phyloP scores from a whole-genome alignment of 2,113 vertebrate genomes.

The Actinemys pallida region DNA sequence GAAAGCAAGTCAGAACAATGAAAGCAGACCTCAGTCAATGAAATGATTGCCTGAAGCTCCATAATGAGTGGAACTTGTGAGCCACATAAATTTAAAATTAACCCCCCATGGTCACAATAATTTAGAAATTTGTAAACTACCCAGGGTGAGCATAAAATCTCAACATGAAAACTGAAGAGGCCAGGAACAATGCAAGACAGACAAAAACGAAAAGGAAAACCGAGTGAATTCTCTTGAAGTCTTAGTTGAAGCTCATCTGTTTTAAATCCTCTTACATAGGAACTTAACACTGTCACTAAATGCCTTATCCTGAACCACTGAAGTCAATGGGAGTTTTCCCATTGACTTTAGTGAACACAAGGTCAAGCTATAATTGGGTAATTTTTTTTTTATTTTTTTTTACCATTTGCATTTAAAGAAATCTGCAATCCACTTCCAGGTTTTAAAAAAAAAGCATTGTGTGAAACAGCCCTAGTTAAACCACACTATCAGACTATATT shows the following conservation, averaged over 20 bases:
- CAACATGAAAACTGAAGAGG: background rate
- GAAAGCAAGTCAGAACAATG: background rate
- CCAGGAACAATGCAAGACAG: constrained; percentile 3
- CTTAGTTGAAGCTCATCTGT: background rate
- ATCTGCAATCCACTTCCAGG: background rate
- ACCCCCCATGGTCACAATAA: background rate
- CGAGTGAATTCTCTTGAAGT: background rate
- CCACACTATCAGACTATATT: background rate
- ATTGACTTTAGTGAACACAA: background rate
- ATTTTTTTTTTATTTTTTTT: background rate
- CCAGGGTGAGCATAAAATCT: background rate
- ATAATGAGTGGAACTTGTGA: background rate
- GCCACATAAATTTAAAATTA: background rate
- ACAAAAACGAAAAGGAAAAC: background rate
- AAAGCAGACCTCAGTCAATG: background rate
- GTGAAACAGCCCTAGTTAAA: background rate
- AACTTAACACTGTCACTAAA: background rate
- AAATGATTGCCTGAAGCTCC: background rate
- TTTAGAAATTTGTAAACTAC: background rate
- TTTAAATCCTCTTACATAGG: background rate
- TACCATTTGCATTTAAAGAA: background rate
- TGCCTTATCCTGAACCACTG: constrained; percentile 15
- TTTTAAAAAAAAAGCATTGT: background rate
- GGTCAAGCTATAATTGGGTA: background rate
- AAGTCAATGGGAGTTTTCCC: background rate